These are phyloP conservation scores for Vicugna pacos DNA, from an alignment of 2,113 vertebrate species.

Conservation along the genomic window DNA sequence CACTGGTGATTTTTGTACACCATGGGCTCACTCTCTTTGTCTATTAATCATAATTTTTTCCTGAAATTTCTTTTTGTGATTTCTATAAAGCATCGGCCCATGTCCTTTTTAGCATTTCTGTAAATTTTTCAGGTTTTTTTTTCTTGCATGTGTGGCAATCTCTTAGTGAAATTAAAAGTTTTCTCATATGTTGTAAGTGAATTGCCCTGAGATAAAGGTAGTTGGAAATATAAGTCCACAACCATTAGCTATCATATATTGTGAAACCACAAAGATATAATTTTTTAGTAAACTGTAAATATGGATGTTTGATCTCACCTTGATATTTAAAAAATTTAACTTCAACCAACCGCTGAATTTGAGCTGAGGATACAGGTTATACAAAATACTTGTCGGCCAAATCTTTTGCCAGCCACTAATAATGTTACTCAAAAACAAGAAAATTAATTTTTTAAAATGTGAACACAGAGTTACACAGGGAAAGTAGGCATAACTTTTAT, in stretches of 20 bases:
- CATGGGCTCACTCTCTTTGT: not conserved
- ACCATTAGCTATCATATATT: not conserved
- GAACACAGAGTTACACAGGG: not conserved
- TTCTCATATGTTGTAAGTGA: not conserved
- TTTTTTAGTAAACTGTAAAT: conserved; percentile 21
- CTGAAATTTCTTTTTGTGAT: not conserved
- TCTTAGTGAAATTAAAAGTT: conserved; percentile 38
- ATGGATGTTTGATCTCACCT: conserved; percentile 42
- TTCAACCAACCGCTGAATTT: not conserved
- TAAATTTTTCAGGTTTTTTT: not conserved
- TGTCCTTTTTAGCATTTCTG: not conserved
- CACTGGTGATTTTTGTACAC: conserved; percentile 16
- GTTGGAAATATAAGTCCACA: conserved; percentile 18
- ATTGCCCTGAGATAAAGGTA: conserved; percentile 11
- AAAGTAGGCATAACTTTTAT: conserved; percentile 2
- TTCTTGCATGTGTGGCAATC: not conserved
- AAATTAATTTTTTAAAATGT: not conserved
- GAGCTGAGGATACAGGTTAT: not conserved
- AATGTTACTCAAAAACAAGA: not conserved
- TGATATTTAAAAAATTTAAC: not conserved
- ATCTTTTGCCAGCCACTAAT: not conserved
- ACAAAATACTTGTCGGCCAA: conserved; percentile 9
- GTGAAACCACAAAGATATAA: not conserved
- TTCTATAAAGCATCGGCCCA: not conserved
- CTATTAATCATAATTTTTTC: not conserved